A percentile compares a stretch with the other conserved stretches of the same genome.
These are phyloP conservation scores for Lepus timidus DNA, from an alignment of 2,113 vertebrate species.

Conservation along the genomic window DNA sequence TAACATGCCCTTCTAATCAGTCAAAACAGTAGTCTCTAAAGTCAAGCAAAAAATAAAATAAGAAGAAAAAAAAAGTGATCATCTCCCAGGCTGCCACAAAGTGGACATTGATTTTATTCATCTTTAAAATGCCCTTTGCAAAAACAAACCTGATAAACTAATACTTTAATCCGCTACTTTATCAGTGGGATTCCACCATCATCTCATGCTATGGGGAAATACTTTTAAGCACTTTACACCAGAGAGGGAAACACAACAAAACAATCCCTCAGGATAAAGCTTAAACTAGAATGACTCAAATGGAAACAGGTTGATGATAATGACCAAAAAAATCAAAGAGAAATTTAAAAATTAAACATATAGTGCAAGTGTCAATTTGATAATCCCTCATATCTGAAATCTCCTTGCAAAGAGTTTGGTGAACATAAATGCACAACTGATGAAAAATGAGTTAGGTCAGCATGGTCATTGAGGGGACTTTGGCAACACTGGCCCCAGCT, in stretches of 20 bases:
- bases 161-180: neutral
- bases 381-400: neutral
- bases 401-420: neutral
- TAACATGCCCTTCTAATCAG: constrained; percentile 62
- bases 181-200: neutral
- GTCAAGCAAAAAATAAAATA: constrained; percentile 45
- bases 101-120: constrained; percentile 20
- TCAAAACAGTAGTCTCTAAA: constrained; percentile 49
- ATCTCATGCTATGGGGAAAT: neutral
- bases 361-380: neutral
- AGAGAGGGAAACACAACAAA: constrained; percentile 45
- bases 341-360: constrained; percentile 52
- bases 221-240: constrained; percentile 5
- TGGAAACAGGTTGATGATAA: neutral
- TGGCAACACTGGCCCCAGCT: neutral
- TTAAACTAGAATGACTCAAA: constrained; percentile 54
- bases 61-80: neutral
- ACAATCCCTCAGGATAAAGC: constrained; percentile 17
- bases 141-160: constrained; percentile 28
- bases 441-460: constrained; percentile 9
- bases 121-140: constrained; percentile 47
- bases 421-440: neutral
- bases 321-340: constrained; percentile 57
- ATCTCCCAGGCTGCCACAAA: constrained; percentile 37
- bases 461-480: neutral